Conservation (phyloP, 2,113 vertebrate genomes). For the Ornithorhynchus anatinus region DNA sequence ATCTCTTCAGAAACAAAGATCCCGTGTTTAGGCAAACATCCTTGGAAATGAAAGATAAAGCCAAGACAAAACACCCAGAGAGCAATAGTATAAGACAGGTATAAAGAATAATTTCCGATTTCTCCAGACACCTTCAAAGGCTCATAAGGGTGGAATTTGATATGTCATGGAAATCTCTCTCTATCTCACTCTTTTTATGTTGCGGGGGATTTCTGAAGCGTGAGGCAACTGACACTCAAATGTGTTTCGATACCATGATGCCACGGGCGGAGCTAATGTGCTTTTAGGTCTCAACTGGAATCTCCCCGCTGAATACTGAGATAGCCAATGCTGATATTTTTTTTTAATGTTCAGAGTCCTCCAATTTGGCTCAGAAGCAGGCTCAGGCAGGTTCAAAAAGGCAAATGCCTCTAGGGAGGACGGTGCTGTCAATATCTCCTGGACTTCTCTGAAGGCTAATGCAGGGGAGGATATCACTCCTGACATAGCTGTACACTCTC, state of each 20-base stretch:
- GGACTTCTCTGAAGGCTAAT: too few relatives aligned
- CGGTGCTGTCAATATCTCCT: too few relatives aligned
- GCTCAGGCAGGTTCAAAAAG: too few relatives aligned
- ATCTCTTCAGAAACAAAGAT: slow-evolving; percentile 26
- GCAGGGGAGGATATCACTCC: too few relatives aligned
- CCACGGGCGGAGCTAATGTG: slow-evolving; percentile 13
- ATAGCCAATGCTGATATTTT: slow-evolving; percentile 10
- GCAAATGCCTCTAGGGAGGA: too few relatives aligned
- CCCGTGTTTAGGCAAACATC: slow-evolving; percentile 1
- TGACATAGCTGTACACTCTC: too few relatives aligned
- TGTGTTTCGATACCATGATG: slow-evolving; percentile 12
- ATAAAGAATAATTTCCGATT: slow-evolving; percentile 15
- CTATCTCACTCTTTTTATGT: neutral
- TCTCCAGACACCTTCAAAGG: slow-evolving; percentile 3
- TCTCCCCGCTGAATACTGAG: slow-evolving; percentile 22
- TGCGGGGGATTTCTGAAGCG: neutral
- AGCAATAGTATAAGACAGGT: neutral
- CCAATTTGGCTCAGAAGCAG: too few relatives aligned
- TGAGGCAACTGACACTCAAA: neutral
- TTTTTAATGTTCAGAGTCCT: too few relatives aligned
- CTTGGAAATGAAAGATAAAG: slow-evolving; percentile 10
- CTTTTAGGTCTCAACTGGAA: slow-evolving; percentile 7
- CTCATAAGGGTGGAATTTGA: slow-evolving; percentile 14
- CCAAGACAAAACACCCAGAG: neutral
- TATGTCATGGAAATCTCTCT: neutral